A percentile compares a stretch with the other conserved stretches of the same genome.
Evolutionary conservation across 2,113 vertebrate genomes (phyloP).

Genomic region (Peucedramus taeniatus): DNA sequence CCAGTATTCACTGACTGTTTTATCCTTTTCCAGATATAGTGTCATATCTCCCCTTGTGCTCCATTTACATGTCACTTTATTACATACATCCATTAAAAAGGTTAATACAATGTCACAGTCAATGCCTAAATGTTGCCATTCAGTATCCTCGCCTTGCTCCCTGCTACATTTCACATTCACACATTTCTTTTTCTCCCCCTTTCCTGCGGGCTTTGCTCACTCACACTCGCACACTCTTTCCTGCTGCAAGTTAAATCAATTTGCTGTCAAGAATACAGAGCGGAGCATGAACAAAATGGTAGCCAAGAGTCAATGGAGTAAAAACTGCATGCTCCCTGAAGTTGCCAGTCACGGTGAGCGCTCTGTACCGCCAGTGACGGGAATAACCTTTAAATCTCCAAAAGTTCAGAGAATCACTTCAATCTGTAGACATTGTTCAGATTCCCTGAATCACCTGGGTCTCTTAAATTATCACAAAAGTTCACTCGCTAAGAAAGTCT

Average conservation of each 20-base stretch:
- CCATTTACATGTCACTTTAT: slow-evolving; percentile 83
- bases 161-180: slow-evolving; percentile 31
- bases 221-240: background rate
- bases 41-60: slow-evolving; percentile 79
- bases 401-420: background rate
- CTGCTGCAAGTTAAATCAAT: slow-evolving; percentile 60
- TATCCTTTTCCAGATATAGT: slow-evolving; percentile 81
- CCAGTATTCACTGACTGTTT: slow-evolving; percentile 85
- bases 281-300: slow-evolving; percentile 40
- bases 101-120: slow-evolving; percentile 78
- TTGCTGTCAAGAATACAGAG: slow-evolving; percentile 63
- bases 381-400: background rate
- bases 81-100: slow-evolving; percentile 79
- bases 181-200: slow-evolving; percentile 48
- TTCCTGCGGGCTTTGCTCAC: background rate
- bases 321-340: slow-evolving; percentile 20
- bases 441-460: background rate
- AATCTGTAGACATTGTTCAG: background rate
- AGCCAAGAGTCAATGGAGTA: slow-evolving; percentile 63
- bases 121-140: slow-evolving; percentile 73
- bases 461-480: background rate
- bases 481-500: background rate
- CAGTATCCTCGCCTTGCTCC: slow-evolving; percentile 50
- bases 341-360: background rate
- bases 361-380: background rate